phyloP scores from a whole-genome alignment of 2,797 vertebrate species.

The Megalops cyprinoides region DNA sequence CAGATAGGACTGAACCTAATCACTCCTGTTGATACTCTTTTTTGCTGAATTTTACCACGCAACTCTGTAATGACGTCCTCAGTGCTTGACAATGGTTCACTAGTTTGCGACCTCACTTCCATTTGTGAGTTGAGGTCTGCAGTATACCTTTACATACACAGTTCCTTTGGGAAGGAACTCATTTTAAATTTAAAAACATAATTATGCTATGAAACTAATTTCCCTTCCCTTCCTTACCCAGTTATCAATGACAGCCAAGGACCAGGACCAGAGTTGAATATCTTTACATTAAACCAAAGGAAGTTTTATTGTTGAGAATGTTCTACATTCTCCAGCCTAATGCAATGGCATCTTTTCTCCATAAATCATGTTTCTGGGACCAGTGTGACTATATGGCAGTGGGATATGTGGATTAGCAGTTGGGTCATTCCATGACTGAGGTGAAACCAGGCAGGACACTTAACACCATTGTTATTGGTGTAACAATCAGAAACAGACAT shows the following conservation, averaged over 20 bases:
- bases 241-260: too few relatives aligned
- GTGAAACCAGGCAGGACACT: background rate
- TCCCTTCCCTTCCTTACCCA: background rate
- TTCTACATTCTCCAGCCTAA: background rate
- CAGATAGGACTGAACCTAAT: too few relatives aligned
- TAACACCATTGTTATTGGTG: background rate
- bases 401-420: background rate
- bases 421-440: background rate
- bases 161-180: background rate
- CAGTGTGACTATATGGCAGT: background rate
- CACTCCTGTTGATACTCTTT: too few relatives aligned
- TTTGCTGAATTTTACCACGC: too few relatives aligned
- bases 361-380: background rate
- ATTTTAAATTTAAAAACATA: background rate
- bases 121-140: too few relatives aligned
- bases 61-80: too few relatives aligned
- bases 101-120: too few relatives aligned
- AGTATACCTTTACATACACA: too few relatives aligned
- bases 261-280: background rate
- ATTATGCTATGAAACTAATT: background rate
- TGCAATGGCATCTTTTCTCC: background rate
- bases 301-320: background rate
- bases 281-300: background rate
- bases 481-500: background rate
- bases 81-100: too few relatives aligned